Percentiles rank a stretch among this genome's conserved stretches.
phyloP scores from a whole-genome alignment of 2,888 invertebrate species.

The Hydrotaea diabolus region DNA sequence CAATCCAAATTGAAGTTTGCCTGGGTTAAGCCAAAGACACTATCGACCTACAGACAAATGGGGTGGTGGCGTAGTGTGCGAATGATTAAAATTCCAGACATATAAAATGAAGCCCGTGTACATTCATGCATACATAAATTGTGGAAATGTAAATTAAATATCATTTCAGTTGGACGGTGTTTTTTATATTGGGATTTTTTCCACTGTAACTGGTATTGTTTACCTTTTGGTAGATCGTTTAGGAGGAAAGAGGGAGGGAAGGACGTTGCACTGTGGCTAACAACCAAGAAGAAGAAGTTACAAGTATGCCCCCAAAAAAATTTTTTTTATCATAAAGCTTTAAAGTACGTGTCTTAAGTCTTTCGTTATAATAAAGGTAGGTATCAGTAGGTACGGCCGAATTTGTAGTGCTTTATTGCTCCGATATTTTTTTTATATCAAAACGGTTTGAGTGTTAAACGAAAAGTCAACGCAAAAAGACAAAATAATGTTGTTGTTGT shows the following conservation, averaged over 20 bases:
- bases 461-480: too few relatives aligned
- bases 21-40: background rate
- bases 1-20: background rate
- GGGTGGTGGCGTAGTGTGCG: background rate
- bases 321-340: too few relatives aligned
- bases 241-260: background rate
- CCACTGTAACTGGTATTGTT: slow-evolving; percentile 25
- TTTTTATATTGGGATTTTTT: slow-evolving; percentile 35
- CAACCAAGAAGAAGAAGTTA: background rate
- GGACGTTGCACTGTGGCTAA: background rate
- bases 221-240: slow-evolving; percentile 3
- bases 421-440: too few relatives aligned
- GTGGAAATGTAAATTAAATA: slow-evolving; percentile 33
- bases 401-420: too few relatives aligned
- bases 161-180: background rate
- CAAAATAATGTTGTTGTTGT: too few relatives aligned
- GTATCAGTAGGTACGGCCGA: too few relatives aligned
- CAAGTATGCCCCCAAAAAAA: too few relatives aligned
- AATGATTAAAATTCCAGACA: slow-evolving; percentile 46
- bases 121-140: slow-evolving; percentile 36
- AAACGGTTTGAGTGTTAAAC: too few relatives aligned
- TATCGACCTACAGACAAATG: background rate
- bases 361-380: too few relatives aligned
- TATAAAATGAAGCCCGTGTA: slow-evolving; percentile 19
- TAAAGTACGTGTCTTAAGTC: too few relatives aligned